Base-by-base conservation (phyloP, 2,888 invertebrate genomes). In the Seladonia tumulorum region DNA sequence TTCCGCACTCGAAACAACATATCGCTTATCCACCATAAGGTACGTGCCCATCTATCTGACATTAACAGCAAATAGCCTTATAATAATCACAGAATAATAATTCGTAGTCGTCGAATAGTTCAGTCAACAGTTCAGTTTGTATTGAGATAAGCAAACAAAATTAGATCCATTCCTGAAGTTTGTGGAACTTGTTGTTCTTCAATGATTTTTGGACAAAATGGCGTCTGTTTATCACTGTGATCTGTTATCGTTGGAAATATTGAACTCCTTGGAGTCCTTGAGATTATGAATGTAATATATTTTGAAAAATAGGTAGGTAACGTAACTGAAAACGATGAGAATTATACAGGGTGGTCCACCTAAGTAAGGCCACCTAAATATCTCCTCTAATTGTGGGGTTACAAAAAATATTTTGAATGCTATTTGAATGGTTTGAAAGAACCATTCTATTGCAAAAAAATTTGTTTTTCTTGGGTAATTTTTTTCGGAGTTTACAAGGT, bases 11-110 rank as follows among this genome's bases (percentile, higher is more conserved):
- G 86, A 89, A 93, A 92, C 91, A 91, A 93, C 94, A 92, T 93
- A 93, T 93, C 93, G 93, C 93, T 92, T 92, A 93, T 92, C 93
- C 92, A 92, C 93, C 93, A 91, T 93, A 93, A 93, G 93, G 93
- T 93, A 91, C 89, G 87, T 8, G 35, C 5, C 4, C 8, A 0
- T 35, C 3, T 70, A 18, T 12, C 45, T 45, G 39, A 18, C 25
- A n/a, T 45, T 66, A 18, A 18, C n/a, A 35, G 35, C 35, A 35
- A 35, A 35, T 35, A 35, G 35, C 35, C 4, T 35, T 35, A 10
- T n/a, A 53, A 8, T n/a, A 66, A 66, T 12, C 66, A 4, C 22
- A 39, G 0, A 10, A 3, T 66, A 57, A 57, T n/a, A n/a, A 12
- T 57, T 57, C 57, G 1, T 35, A 57, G n/a, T 57, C n/a, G n/a